phyloP scores from a whole-genome alignment of 2,113 vertebrate genomes.

The Rhynchomys soricoides region DNA sequence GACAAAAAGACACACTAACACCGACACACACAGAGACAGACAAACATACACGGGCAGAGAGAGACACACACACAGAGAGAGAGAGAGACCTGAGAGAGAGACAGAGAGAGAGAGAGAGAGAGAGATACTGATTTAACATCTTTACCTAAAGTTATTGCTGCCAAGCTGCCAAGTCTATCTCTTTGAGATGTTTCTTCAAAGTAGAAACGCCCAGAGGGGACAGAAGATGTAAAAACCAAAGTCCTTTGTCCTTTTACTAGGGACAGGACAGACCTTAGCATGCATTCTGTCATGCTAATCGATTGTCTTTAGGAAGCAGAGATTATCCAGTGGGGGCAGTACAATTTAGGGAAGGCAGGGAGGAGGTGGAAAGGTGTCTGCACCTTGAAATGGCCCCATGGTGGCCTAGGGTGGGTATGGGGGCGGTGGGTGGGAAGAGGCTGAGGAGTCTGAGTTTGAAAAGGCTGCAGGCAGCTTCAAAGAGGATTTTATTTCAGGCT shows the following conservation, averaged over 20 bases:
- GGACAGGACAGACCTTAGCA: background rate
- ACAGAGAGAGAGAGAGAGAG: background rate
- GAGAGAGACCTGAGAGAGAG: background rate
- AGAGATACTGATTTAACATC: background rate
- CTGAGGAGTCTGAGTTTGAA: background rate
- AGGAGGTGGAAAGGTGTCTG: background rate
- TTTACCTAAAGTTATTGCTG: background rate
- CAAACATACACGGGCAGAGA: too few species aligned
- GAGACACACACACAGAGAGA: too few species aligned
- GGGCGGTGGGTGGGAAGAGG: background rate
- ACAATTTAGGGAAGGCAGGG: background rate
- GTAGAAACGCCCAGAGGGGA: background rate
- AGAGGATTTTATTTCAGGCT: slow-evolving; percentile 44
- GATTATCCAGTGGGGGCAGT: background rate
- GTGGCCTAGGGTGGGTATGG: background rate
- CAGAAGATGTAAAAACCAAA: background rate
- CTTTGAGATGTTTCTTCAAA: slow-evolving; percentile 6
- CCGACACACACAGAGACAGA: too few species aligned
- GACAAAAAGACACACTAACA: too few species aligned
- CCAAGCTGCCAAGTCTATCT: background rate
- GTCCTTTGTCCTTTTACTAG: background rate
- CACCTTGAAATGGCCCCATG: background rate
- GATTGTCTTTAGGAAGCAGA: slow-evolving; percentile 9
- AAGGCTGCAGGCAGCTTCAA: slow-evolving; percentile 2
- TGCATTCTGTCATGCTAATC: background rate